A percentile compares a stretch with the other conserved stretches of the same genome.
These are phyloP conservation scores for Seriola aureovittata DNA, from an alignment of 2,113 vertebrate species.

Conservation along the genomic window DNA sequence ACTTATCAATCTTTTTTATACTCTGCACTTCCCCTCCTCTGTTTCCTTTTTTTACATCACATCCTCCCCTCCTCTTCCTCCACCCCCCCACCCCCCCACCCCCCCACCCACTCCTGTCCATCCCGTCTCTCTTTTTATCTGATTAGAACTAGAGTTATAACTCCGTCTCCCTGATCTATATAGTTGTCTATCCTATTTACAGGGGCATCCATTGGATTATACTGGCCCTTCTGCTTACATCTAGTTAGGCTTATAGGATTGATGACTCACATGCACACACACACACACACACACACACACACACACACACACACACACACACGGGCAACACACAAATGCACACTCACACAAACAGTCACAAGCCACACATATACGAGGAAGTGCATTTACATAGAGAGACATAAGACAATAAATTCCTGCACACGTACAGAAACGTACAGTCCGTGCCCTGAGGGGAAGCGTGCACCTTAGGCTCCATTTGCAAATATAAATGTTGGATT, in stretches of 20 bases:
- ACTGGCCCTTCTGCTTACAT: conserved; percentile 60
- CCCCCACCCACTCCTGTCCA: neutral
- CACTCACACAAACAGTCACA: conserved; percentile 1
- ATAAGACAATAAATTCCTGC: neutral
- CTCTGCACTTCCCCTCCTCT: neutral
- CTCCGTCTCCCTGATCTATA: conserved; percentile 65
- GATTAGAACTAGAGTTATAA: conserved; percentile 70
- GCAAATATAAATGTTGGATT: conserved; percentile 5
- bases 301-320: neutral
- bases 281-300: conserved; percentile 5
- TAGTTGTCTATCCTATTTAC: conserved; percentile 69
- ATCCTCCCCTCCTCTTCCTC: neutral
- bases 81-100: too few species aligned
- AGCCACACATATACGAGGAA: neutral
- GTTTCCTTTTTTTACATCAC: conserved; percentile 8
- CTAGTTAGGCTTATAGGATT: conserved; percentile 58
- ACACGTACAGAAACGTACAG: neutral
- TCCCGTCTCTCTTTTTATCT: conserved; percentile 59
- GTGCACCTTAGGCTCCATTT: conserved; percentile 4
- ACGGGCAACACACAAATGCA: conserved; percentile 11
- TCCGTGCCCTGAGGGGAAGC: neutral
- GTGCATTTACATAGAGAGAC: neutral
- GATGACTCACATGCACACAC: conserved; percentile 19
- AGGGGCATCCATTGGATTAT: conserved; percentile 65
- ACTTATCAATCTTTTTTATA: conserved; percentile 29